phyloP scores from a whole-genome alignment of 2,888 invertebrate genomes.

The Philonicus albiceps region DNA sequence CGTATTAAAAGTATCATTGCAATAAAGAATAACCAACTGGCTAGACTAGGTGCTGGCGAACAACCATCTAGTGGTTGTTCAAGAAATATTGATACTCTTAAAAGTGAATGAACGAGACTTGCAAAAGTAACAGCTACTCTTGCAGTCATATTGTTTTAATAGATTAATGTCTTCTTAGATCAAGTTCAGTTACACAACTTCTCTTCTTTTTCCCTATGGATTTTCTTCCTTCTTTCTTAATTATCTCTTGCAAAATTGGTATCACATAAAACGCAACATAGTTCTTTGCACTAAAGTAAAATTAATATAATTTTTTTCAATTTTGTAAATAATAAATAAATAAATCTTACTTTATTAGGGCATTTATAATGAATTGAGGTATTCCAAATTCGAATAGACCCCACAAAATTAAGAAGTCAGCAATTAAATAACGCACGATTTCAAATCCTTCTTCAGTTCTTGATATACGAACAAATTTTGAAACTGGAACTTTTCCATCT shows the following conservation, averaged over 20 bases:
- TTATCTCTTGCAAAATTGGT: not conserved
- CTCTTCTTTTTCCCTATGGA: not conserved
- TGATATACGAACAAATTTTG: slow-evolving; percentile 41
- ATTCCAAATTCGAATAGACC: not conserved
- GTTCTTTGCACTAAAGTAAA: not conserved
- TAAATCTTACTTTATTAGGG: not conserved
- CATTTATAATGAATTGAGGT: not conserved
- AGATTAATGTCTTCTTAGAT: not conserved
- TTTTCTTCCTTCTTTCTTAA: not conserved
- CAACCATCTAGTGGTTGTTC: slow-evolving; percentile 37
- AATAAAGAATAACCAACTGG: slow-evolving; percentile 41
- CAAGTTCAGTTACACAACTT: not conserved
- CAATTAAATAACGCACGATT: not conserved
- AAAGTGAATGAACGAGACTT: not conserved
- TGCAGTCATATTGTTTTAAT: slow-evolving; percentile 32
- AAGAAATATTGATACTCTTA: slow-evolving; percentile 40
- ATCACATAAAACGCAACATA: not conserved
- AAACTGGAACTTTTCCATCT: slow-evolving; percentile 33
- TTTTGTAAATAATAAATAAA: not conserved
- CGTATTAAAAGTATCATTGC: slow-evolving; percentile 38
- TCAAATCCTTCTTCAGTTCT: slow-evolving; percentile 44
- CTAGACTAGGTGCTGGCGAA: slow-evolving; percentile 29
- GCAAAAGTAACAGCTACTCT: slow-evolving; percentile 20
- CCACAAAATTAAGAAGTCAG: not conserved
- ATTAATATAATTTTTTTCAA: not conserved